Percentiles rank a stretch among this genome's conserved stretches.
These are phyloP conservation scores for Labia minor DNA, from an alignment of 2,888 invertebrate species.

Conservation along the genomic window DNA sequence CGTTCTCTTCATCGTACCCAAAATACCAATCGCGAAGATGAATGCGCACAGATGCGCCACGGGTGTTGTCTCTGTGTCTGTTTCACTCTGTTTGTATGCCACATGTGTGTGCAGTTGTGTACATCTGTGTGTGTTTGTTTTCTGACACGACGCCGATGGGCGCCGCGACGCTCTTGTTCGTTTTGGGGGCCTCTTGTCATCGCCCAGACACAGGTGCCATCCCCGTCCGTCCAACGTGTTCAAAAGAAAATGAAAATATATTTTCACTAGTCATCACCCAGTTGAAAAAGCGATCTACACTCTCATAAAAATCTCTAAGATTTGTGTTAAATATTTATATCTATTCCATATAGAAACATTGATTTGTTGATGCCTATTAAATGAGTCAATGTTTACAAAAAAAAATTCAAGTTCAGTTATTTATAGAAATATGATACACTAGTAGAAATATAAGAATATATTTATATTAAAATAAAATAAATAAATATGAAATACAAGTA, in stretches of 20 bases:
- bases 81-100: not conserved
- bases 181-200: not conserved
- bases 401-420: no score
- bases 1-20: not conserved
- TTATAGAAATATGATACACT: no score
- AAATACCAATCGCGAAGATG: conserved; percentile 8
- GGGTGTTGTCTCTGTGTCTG: not conserved
- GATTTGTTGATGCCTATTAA: no score
- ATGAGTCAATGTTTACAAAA: no score
- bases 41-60: conserved; percentile 13
- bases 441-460: no score
- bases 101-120: not conserved
- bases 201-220: conserved; percentile 1
- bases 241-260: not conserved
- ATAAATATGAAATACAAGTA: no score
- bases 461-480: no score
- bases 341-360: no score
- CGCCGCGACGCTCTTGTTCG: not conserved
- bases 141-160: conserved; percentile 8
- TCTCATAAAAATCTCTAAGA: no score
- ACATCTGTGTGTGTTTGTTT: not conserved
- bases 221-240: not conserved
- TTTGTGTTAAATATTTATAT: no score
- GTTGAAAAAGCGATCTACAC: no score
- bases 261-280: not conserved